Conservation (phyloP, 2,888 invertebrate species). For the Ennomos erosarius region DNA sequence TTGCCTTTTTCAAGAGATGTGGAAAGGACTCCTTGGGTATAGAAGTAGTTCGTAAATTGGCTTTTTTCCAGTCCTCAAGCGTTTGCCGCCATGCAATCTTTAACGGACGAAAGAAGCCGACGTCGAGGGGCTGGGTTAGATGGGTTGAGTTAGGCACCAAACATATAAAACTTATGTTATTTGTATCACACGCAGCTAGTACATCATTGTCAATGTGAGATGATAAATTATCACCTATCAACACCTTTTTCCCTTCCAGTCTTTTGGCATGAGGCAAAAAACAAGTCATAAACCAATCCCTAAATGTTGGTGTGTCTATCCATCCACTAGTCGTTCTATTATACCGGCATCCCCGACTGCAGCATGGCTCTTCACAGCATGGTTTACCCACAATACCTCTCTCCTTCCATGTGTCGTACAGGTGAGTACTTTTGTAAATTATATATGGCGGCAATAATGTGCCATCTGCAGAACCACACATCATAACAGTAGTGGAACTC, state of each 20-base stretch:
- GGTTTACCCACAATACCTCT: slow-evolving; percentile 42
- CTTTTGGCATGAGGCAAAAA: slow-evolving; percentile 43
- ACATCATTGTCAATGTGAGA: slow-evolving; percentile 23
- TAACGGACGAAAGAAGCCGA: slow-evolving; percentile 49
- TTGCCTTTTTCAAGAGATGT: too few species aligned
- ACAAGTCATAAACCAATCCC: slow-evolving; percentile 47
- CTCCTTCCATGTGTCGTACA: slow-evolving; percentile 57
- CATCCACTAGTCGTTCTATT: slow-evolving; percentile 56
- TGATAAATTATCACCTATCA: slow-evolving; percentile 37
- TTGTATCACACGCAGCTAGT: slow-evolving; percentile 14
- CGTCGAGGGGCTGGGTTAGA: slow-evolving; percentile 50
- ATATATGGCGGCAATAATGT: slow-evolving; percentile 53
- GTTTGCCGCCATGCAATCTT: too few species aligned
- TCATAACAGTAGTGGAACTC: slow-evolving; percentile 46
- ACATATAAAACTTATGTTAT: slow-evolving; percentile 26
- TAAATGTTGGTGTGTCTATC: slow-evolving; percentile 45
- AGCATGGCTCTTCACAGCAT: too few species aligned
- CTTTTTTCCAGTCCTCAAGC: too few species aligned
- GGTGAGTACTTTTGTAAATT: slow-evolving; percentile 59
- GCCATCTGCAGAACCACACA: slow-evolving; percentile 50
- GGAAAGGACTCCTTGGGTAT: too few species aligned
- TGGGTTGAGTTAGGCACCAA: slow-evolving; percentile 27
- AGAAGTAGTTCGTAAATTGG: too few species aligned
- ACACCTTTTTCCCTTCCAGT: slow-evolving; percentile 12
- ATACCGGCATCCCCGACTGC: slow-evolving; percentile 28